These are phyloP conservation scores for Amphibalanus amphitrite DNA, from an alignment of 1,140 invertebrate species.

Conservation along the genomic window DNA sequence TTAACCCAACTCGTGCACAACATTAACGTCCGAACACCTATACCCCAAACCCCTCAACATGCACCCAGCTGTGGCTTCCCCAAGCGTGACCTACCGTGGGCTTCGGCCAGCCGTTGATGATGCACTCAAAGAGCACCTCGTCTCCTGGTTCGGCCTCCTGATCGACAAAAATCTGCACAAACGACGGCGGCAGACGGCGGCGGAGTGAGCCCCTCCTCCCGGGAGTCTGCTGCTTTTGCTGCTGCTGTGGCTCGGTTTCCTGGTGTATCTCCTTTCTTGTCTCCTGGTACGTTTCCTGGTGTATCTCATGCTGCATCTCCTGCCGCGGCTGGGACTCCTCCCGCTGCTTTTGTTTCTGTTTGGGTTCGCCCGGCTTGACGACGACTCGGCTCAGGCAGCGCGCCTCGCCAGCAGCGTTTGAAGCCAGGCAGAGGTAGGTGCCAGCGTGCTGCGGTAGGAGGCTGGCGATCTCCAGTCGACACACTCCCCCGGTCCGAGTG, in stretches of 20 bases:
- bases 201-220: neutral
- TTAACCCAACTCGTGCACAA: too few species aligned
- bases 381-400: neutral
- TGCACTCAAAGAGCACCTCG: neutral
- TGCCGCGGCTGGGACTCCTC: too few species aligned
- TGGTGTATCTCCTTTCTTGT: too few species aligned
- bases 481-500: neutral
- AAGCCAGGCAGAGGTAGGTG: constrained; percentile 24
- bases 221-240: too few species aligned
- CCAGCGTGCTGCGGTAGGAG: constrained; percentile 16
- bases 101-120: neutral
- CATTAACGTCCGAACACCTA: too few species aligned
- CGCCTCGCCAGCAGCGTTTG: constrained; percentile 26
- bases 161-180: neutral
- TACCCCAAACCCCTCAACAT: too few species aligned
- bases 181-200: neutral
- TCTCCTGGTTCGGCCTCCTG: neutral
- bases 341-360: too few species aligned
- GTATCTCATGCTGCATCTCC: too few species aligned
- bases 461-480: neutral
- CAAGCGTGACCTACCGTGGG: neutral
- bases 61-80: neutral
- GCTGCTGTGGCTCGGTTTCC: too few species aligned
- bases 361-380: neutral
- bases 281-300: too few species aligned